Evolutionary conservation across 2,113 vertebrate genomes (phyloP).

Genomic region (Acinonyx jubatus): DNA sequence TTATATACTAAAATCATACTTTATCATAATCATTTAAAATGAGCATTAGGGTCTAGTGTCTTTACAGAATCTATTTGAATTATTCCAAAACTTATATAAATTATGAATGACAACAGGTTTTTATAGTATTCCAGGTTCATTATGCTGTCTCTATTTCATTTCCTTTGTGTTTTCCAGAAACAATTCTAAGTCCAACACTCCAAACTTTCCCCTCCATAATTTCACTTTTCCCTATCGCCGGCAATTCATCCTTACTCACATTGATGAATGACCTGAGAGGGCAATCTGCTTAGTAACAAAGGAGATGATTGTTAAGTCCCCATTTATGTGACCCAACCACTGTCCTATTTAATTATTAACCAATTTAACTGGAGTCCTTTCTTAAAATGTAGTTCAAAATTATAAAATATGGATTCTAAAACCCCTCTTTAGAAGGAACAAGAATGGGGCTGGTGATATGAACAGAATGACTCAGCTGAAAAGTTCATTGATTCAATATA

Average conservation of each 20-base stretch:
- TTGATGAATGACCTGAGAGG: neutral
- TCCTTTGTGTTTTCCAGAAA: neutral
- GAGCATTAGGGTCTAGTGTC: neutral
- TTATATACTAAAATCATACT: neutral
- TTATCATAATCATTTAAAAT: neutral
- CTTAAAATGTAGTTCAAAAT: neutral
- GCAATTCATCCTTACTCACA: neutral
- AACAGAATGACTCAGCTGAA: neutral
- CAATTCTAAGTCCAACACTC: neutral
- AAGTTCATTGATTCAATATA: neutral
- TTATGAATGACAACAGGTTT: neutral
- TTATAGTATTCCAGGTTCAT: neutral
- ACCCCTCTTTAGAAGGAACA: neutral
- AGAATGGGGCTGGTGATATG: neutral
- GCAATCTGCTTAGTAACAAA: neutral
- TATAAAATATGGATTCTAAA: conserved; percentile 2
- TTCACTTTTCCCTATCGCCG: neutral
- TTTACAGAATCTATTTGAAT: neutral
- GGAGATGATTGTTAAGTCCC: neutral
- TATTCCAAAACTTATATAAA: neutral
- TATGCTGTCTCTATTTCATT: neutral
- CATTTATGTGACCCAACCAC: neutral
- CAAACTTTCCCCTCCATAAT: neutral
- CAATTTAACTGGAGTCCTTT: neutral
- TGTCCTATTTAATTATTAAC: neutral